Evolutionary conservation across 2,113 vertebrate species (phyloP), one percentile per base, ranked within the genome.

Genomic region (Pituophis catenifer): DNA sequence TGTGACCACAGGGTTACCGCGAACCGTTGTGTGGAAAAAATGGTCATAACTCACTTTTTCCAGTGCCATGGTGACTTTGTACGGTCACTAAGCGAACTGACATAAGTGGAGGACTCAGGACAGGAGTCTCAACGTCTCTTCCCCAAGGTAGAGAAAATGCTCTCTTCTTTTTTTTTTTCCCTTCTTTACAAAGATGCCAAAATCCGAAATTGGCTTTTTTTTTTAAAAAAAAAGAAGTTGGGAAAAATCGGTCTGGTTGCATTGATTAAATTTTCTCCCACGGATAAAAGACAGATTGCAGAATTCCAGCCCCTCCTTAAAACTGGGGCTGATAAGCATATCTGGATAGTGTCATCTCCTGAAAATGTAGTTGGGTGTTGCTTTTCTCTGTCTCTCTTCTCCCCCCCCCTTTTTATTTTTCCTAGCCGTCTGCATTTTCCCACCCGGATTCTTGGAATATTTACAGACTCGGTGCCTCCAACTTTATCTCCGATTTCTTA

Each of bases 381-480:
- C 7, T 91, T 38, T 13, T 10, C 44, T 33, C 3, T 3, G 0
- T 50, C 1, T 10, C 3, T 59, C 7, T 6, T 52, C 1, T 38
- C 38, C 23, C 75, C 33, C 1, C 75, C 5, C 81, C 5, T 24
- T 3, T 9, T 8, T 23, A 15, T 5, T 3, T 2, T 10, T 23
- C 9, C 6, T 26, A 1, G 24, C 55, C 57, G 5, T 75, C 62
- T 81, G 75, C 48, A 54, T 9, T 44, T 19, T 15, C 54, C 62
- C 13, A 33, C 24, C 26, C 33, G 81, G 10, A 89, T 92, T 92
- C 88, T 44, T 89, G 53, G 53, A 89, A 92, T 89, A 85, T 70
- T 54, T 85, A 8, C 81, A 89, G 8, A 1, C 3, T 87, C 38
- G 33, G 8, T n/a, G 62, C 26, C 24, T 88, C 10, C 52, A 15